A percentile compares a stretch with the other conserved stretches of the same genome.
Evolutionary conservation across 2,888 invertebrate species (phyloP).

Genomic region (Lottia gigantea): DNA sequence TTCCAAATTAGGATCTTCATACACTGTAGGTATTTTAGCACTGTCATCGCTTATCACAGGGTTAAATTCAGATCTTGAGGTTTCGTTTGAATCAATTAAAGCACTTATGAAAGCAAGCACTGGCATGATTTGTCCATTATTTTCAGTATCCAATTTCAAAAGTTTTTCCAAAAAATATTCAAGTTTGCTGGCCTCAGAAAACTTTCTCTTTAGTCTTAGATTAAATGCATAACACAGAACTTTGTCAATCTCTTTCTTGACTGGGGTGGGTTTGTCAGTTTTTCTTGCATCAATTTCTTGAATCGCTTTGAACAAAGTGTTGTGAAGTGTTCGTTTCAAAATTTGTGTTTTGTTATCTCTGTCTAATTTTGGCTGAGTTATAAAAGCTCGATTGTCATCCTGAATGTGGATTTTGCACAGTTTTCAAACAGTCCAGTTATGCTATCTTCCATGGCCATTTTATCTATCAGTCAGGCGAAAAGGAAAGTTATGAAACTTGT

Average conservation of each 20-base stretch:
- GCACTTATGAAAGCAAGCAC: not conserved
- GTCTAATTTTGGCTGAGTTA: constrained; percentile 40
- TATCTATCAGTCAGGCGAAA: too few species aligned
- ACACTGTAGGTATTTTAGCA: not conserved
- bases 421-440: constrained; percentile 40
- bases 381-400: constrained; percentile 33
- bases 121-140: not conserved
- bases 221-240: constrained; percentile 41
- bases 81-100: constrained; percentile 11
- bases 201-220: constrained; percentile 40
- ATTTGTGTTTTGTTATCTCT: constrained; percentile 34
- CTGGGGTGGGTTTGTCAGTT: not conserved
- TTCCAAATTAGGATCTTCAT: constrained; percentile 8
- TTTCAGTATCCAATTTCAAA: not conserved
- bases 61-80: not conserved
- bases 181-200: constrained; percentile 53
- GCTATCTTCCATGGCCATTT: constrained; percentile 26
- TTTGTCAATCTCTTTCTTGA: constrained; percentile 35
- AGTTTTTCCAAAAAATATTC: constrained; percentile 38
- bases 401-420: constrained; percentile 43
- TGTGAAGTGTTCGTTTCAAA: constrained; percentile 40
- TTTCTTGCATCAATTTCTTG: constrained; percentile 40
- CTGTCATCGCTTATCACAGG: not conserved
- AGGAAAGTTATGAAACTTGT: too few species aligned
- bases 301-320: constrained; percentile 44